phyloP scores from a whole-genome alignment of 1,140 invertebrate species.

The Yoshiicerus persimilis region DNA sequence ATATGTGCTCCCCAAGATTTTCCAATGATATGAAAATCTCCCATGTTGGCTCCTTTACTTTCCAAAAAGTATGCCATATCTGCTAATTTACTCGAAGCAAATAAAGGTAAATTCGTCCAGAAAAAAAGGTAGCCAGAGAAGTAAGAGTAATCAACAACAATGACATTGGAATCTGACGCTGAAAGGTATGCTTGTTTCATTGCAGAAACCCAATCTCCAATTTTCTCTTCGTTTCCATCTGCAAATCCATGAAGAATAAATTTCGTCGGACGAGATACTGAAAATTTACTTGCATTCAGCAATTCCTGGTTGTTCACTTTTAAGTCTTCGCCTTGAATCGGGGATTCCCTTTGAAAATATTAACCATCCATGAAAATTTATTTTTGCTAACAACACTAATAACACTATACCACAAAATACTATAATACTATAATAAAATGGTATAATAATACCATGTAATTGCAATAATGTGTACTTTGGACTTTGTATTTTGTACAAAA shows the following conservation, averaged over 20 bases:
- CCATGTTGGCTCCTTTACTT: not conserved
- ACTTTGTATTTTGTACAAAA: too few relatives aligned
- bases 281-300: not conserved
- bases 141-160: constrained; percentile 32
- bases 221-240: not conserved
- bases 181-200: constrained; percentile 30
- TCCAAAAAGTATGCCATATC: constrained; percentile 28
- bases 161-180: constrained; percentile 19
- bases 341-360: not conserved
- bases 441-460: too few relatives aligned
- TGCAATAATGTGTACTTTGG: too few relatives aligned
- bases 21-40: constrained; percentile 31
- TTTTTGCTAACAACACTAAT: too few relatives aligned
- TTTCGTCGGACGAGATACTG: constrained; percentile 2
- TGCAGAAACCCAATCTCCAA: constrained; percentile 30
- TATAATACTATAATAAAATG: too few relatives aligned
- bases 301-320: not conserved
- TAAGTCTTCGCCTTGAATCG: not conserved
- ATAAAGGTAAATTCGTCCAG: constrained; percentile 24
- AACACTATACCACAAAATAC: too few relatives aligned
- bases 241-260: constrained; percentile 38
- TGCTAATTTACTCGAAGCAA: constrained; percentile 3
- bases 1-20: constrained; percentile 34
- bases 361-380: not conserved
- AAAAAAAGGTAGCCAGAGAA: constrained; percentile 26